Evolutionary conservation across 2,888 invertebrate species (phyloP).

Genomic region (Lochmaea capreae): DNA sequence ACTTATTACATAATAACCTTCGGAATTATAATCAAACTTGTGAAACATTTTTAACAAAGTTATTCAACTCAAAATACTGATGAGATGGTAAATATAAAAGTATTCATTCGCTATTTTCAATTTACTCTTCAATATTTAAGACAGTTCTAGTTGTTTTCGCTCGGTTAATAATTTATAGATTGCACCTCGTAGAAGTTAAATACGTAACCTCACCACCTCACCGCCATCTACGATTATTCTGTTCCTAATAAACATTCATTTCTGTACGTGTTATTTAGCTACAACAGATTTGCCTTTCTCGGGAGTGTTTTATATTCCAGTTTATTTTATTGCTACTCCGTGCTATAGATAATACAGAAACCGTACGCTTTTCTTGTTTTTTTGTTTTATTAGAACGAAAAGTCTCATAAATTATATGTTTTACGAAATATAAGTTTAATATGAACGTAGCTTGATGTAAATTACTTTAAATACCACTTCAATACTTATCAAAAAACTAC

Average conservation of each 20-base stretch:
- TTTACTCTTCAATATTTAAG: not conserved
- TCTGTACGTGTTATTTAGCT: conserved; percentile 44
- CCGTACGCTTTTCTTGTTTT: not conserved
- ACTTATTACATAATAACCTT: too few relatives aligned
- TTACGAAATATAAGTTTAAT: too few relatives aligned
- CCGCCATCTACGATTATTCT: conserved; percentile 30
- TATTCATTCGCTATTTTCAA: not conserved
- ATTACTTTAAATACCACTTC: too few relatives aligned
- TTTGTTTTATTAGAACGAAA: not conserved
- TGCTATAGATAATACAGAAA: conserved; percentile 11
- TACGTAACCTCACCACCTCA: conserved; percentile 30
- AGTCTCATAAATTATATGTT: not conserved
- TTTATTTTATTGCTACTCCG: conserved; percentile 19
- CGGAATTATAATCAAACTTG: too few relatives aligned
- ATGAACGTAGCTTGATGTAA: too few relatives aligned
- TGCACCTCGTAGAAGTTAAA: conserved; percentile 16
- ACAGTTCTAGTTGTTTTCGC: not conserved
- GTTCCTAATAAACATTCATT: conserved; percentile 46
- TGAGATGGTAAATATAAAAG: too few relatives aligned
- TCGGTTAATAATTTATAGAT: not conserved
- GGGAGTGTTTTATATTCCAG: conserved; percentile 11
- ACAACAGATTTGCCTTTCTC: conserved; percentile 39
- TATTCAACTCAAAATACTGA: too few relatives aligned
- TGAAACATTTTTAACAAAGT: too few relatives aligned
- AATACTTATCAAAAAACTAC: too few relatives aligned